These are phyloP conservation scores for Lepidothrix coronata DNA, from an alignment of 2,113 vertebrate genomes.

Conservation along the genomic window DNA sequence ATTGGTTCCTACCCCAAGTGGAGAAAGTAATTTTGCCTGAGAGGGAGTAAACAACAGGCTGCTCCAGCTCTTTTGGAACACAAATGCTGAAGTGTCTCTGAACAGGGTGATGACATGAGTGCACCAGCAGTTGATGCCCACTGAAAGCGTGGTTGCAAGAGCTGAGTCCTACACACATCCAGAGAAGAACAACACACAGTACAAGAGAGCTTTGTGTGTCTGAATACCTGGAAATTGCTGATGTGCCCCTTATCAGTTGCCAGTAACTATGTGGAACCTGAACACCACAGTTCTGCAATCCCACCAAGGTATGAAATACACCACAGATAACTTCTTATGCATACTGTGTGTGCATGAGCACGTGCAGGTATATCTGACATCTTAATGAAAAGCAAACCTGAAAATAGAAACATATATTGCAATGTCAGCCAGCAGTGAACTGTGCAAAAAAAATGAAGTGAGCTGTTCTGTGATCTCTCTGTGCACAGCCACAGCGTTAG, in stretches of 20 bases:
- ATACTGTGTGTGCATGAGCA: accelerated
- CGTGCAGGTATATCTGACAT: not conserved
- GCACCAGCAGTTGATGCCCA: not conserved
- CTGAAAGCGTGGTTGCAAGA: not conserved
- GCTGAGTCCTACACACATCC: not conserved
- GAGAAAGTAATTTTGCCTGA: not conserved
- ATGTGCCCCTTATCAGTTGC: not conserved
- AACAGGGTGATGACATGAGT: not conserved
- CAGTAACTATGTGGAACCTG: not conserved
- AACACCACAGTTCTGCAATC: not conserved
- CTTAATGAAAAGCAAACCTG: not conserved
- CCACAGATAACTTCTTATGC: not conserved
- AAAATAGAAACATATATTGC: not conserved
- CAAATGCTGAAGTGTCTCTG: not conserved
- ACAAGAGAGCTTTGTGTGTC: not conserved
- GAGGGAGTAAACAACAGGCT: not conserved
- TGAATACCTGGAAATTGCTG: not conserved
- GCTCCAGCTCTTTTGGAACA: not conserved
- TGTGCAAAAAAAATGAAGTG: not conserved
- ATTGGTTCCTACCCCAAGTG: accelerated
- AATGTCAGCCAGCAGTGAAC: not conserved
- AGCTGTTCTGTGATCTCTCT: not conserved
- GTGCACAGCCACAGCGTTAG: not conserved
- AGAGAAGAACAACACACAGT: not conserved
- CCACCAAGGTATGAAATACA: not conserved